Conservation (phyloP, 35 echinoderm and acorn worm genomes). For the Heliocidaris tuberculata region DNA sequence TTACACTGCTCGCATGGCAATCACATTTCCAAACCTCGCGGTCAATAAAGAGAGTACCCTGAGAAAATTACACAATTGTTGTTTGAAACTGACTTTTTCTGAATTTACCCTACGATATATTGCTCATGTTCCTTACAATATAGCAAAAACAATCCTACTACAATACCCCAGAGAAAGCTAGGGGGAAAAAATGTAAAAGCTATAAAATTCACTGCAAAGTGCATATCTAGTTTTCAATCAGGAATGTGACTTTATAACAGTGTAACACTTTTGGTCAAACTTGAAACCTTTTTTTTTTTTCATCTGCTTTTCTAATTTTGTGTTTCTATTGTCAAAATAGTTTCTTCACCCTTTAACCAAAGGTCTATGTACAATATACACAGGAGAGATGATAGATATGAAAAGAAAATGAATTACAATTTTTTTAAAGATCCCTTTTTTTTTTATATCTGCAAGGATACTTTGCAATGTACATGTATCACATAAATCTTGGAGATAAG, state of each 20-base stretch:
- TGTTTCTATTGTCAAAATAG: neutral
- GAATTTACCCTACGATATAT: neutral
- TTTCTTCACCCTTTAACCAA: neutral
- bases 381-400: neutral
- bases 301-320: neutral
- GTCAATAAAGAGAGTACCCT: neutral
- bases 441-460: neutral
- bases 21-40: neutral
- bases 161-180: neutral
- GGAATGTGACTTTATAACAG: neutral
- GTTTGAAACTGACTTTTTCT: neutral
- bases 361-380: neutral
- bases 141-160: neutral
- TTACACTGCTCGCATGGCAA: neutral
- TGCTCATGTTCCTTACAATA: neutral
- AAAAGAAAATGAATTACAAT: neutral
- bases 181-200: neutral
- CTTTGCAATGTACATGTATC: neutral
- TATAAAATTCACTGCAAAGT: neutral
- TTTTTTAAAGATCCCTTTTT: neutral
- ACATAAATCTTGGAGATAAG: neutral
- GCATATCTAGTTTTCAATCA: neutral
- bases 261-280: constrained; percentile 11
- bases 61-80: neutral
- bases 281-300: neutral